phyloP scores from a whole-genome alignment of 1,140 invertebrate species.

The Dolichoris vasculosae region DNA sequence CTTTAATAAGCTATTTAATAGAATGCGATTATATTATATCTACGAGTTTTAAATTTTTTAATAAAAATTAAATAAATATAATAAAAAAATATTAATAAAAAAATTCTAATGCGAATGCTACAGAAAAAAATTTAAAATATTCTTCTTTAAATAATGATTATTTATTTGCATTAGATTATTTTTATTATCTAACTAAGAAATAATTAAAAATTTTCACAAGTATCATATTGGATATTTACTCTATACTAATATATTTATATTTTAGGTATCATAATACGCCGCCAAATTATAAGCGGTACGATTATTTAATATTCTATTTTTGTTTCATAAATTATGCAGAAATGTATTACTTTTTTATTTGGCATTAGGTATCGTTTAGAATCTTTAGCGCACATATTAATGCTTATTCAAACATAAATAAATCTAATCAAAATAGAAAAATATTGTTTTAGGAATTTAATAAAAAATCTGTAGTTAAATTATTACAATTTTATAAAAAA shows the following conservation, averaged over 20 bases:
- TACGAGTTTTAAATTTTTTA: too few relatives aligned
- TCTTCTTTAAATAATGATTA: background rate
- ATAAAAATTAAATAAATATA: too few relatives aligned
- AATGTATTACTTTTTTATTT: conserved; percentile 49
- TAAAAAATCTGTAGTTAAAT: too few relatives aligned
- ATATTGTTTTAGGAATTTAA: background rate
- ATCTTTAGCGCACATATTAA: conserved; percentile 18
- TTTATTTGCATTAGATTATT: background rate
- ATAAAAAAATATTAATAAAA: too few relatives aligned
- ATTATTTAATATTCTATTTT: conserved; percentile 56
- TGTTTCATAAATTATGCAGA: conserved; percentile 61
- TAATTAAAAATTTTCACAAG: background rate
- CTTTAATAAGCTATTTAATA: too few relatives aligned
- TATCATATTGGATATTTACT: conserved; percentile 63
- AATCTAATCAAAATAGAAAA: background rate
- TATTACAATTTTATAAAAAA: too few relatives aligned
- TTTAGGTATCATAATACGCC: conserved; percentile 74
- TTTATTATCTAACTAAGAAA: background rate
- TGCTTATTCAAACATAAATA: background rate
- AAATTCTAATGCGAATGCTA: too few relatives aligned
- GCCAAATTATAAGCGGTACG: conserved; percentile 75
- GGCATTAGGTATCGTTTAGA: conserved; percentile 9
- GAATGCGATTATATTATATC: too few relatives aligned
- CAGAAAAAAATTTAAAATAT: background rate
- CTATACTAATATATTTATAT: conserved; percentile 69